Evolutionary conservation across 2,113 vertebrate species (phyloP).

Genomic region (Ceyx margarethae): DNA sequence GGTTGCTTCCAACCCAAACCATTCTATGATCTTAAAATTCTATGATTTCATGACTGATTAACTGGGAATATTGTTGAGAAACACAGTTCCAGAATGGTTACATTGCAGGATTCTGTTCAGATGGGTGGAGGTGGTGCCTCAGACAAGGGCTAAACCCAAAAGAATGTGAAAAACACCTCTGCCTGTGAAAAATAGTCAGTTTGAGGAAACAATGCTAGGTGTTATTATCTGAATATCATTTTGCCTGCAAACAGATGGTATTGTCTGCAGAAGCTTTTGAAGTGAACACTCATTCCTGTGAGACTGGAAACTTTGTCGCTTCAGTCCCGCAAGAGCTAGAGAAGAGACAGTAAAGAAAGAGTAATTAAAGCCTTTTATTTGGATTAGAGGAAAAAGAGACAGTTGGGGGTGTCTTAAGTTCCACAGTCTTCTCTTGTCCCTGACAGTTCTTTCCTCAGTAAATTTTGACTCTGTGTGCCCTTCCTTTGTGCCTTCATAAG

Average conservation of each 20-base stretch:
- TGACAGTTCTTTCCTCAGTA: not conserved
- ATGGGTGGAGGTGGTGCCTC: not conserved
- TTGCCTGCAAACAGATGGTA: not conserved
- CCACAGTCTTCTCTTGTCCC: not conserved
- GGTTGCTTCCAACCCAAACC: no score
- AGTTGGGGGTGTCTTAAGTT: not conserved
- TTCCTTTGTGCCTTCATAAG: not conserved
- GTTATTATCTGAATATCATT: not conserved
- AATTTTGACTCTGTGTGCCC: not conserved
- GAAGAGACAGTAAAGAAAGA: not conserved
- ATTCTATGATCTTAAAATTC: no score
- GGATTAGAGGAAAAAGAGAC: not conserved
- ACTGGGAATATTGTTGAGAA: not conserved
- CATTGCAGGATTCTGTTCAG: not conserved
- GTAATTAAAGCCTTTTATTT: not conserved
- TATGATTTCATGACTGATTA: no score
- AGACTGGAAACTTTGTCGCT: not conserved
- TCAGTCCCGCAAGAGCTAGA: not conserved
- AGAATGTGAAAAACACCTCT: rapidly evolving
- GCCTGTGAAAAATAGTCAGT: not conserved
- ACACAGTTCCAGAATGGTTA: not conserved
- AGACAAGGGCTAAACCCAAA: not conserved
- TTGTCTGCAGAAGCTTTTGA: not conserved
- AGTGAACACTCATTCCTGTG: not conserved
- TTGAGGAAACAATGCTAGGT: not conserved